phyloP scores from a whole-genome alignment of 1,140 invertebrate species.

The Trypoxylus dichotomus region DNA sequence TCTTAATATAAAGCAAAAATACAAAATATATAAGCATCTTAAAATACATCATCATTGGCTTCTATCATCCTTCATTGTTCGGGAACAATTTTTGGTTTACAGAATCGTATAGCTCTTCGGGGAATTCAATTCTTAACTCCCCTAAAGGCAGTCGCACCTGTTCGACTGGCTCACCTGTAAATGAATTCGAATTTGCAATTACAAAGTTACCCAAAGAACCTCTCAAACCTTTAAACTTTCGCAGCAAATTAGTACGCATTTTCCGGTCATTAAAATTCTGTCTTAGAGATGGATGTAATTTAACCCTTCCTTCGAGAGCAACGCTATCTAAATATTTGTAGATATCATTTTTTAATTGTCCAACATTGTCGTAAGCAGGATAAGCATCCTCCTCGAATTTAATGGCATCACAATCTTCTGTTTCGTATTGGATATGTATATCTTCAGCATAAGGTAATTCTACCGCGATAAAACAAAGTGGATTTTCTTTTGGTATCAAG shows the following conservation, averaged over 20 bases:
- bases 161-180: background rate
- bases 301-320: background rate
- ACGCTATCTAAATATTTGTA: slow-evolving; percentile 18
- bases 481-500: slow-evolving; percentile 4
- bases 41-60: too few relatives aligned
- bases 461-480: background rate
- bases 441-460: too few relatives aligned
- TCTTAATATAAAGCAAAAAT: too few relatives aligned
- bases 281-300: slow-evolving; percentile 45
- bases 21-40: too few relatives aligned
- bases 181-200: background rate
- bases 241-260: background rate
- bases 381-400: background rate
- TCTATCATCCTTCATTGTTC: background rate
- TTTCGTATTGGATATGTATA: background rate
- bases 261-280: background rate
- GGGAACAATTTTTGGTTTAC: background rate
- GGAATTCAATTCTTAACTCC: background rate
- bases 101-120: background rate
- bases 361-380: background rate
- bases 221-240: background rate
- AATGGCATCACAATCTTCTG: background rate
- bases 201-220: background rate
- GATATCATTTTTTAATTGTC: background rate
- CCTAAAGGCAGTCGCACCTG: background rate